A percentile compares a stretch with the other conserved stretches of the same genome.
phyloP scores from a whole-genome alignment of 2,113 vertebrate genomes.

The Paramormyrops kingsleyae region DNA sequence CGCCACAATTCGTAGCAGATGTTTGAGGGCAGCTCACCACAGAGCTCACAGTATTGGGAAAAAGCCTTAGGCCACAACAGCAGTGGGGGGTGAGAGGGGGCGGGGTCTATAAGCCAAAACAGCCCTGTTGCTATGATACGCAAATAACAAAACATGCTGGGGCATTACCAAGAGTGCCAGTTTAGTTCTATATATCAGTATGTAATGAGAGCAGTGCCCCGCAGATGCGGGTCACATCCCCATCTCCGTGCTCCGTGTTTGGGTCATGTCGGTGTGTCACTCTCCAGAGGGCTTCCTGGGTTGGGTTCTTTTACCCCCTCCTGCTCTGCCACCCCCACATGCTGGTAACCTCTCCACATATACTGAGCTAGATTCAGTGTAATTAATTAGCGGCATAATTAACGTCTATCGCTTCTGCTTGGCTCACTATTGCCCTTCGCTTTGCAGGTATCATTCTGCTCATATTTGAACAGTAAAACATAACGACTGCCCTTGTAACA shows the following conservation, averaged over 20 bases:
- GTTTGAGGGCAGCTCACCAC: conserved; percentile 17
- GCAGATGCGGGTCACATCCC: background rate
- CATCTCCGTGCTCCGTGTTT: background rate
- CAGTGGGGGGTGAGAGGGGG: conserved; percentile 12
- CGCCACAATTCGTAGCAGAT: conserved; percentile 31
- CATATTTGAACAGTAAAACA: background rate
- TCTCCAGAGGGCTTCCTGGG: background rate
- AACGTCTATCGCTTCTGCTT: background rate
- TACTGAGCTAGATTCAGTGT: background rate
- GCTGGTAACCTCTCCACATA: background rate
- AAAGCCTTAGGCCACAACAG: conserved; percentile 24
- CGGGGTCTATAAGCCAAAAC: conserved; percentile 40
- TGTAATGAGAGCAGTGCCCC: conserved; percentile 36
- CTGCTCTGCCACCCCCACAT: background rate
- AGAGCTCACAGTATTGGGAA: conserved; percentile 16
- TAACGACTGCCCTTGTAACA: background rate
- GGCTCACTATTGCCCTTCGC: background rate
- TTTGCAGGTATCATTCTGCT: background rate
- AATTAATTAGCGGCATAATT: background rate
- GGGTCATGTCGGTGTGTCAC: background rate
- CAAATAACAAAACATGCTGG: conserved; percentile 39
- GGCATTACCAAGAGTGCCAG: conserved; percentile 32
- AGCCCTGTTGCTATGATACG: conserved; percentile 35
- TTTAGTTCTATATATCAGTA: conserved; percentile 30
- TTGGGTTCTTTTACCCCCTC: background rate